phyloP scores from a whole-genome alignment of 2,113 vertebrate genomes.

The Syngnathus typhle region DNA sequence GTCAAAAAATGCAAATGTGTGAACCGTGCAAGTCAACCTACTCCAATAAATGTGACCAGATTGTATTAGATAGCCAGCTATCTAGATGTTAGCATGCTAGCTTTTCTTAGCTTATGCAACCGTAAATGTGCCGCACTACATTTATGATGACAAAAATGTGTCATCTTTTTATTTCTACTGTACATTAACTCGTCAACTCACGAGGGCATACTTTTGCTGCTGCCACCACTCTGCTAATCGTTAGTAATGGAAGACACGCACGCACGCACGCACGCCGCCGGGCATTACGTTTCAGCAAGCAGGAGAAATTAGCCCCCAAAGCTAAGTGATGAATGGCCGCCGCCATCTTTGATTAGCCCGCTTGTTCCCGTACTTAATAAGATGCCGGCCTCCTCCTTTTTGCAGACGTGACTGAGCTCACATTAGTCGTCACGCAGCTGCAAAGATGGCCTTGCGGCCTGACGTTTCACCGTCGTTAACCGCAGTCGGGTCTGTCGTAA shows the following conservation, averaged over 20 bases:
- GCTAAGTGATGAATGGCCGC: slow-evolving; percentile 43
- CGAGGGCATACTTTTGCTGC: slow-evolving; percentile 55
- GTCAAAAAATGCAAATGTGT: too few relatives aligned
- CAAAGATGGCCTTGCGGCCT: slow-evolving; percentile 23
- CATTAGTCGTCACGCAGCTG: slow-evolving; percentile 37
- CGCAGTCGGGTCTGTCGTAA: not conserved
- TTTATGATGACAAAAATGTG: not conserved
- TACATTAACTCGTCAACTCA: slow-evolving; percentile 61
- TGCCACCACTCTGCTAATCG: slow-evolving; percentile 61
- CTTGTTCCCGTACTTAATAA: slow-evolving; percentile 48
- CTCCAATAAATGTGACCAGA: too few relatives aligned
- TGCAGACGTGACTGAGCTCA: slow-evolving; percentile 31
- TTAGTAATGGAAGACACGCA: slow-evolving; percentile 52
- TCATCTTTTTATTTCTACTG: not conserved
- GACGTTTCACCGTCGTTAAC: not conserved
- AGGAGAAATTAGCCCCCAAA: slow-evolving; percentile 57
- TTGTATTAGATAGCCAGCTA: too few relatives aligned
- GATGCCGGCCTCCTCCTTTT: slow-evolving; percentile 21
- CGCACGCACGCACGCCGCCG: slow-evolving; percentile 25
- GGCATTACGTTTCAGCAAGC: slow-evolving; percentile 60
- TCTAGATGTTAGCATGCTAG: too few relatives aligned
- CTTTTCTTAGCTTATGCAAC: too few relatives aligned
- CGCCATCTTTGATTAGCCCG: slow-evolving; percentile 40
- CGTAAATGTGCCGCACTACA: too few relatives aligned
- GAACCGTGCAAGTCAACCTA: too few relatives aligned